Evolutionary conservation across 2,888 invertebrate genomes (phyloP), one percentile per base, ranked within the genome.

Genomic region (Callyntrura sp.): DNA sequence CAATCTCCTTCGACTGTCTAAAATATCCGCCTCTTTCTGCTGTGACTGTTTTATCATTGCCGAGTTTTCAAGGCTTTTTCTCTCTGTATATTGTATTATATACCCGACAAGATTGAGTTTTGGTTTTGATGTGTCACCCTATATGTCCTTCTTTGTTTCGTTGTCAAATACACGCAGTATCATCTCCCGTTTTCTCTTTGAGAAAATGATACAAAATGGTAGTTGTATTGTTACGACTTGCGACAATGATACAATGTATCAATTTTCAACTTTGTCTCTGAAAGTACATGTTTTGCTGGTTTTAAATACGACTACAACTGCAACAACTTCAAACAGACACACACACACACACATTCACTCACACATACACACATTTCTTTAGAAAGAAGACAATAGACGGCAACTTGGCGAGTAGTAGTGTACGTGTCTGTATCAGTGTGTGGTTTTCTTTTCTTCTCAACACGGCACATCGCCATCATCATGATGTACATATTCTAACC

Each of bases 211-310:
- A 78, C 78, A 78, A 78, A 78, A 35, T 35, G 35, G 78, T 78
- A 78, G 78, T 78, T 55, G 78, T 78, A 78, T 78, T 78, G 78
- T 78, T 78, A 55, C 57, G 57, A 79, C 60, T 28, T 81, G 60
- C 60, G 60, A 82, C 73, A 88, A 57, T 35, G 35, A 35, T 48
- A 83, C 51, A 85, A 45, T 48, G 88, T 82, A 88, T 88, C 88
- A 88, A 82, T 88, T 88, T 88, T 82, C 81, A 88, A 73, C 81
- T 82, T 88, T 82, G 88, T 73, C 88, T 70, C 62, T 82, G 82
- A 82, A 82, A 62, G 14, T 60, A 76, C 82, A 82, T 88, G 88
- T 88, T 82, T 79, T 68, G 57, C 62, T 73, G 82, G 73, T 82
- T 87, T 73, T 82, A 88, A 88, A 85, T 78, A 78, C 65, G 48